A percentile compares a stretch with the other conserved stretches of the same genome.
Conservation (phyloP, 2,888 invertebrate genomes). For the Lacanobia wlatinum region DNA sequence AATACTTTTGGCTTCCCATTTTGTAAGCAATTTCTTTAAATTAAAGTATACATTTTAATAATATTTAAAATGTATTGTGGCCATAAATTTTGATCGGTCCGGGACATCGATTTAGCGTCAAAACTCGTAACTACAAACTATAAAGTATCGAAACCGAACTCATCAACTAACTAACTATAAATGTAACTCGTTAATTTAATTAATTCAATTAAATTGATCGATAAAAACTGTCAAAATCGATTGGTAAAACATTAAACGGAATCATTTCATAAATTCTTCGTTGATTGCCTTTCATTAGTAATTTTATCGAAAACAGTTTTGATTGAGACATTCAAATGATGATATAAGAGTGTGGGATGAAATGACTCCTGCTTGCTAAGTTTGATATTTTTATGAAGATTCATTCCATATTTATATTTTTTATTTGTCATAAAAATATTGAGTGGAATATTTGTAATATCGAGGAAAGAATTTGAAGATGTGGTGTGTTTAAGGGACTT, state of each 20-base stretch:
- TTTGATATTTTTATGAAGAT: constrained; percentile 38
- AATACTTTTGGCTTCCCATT: not conserved
- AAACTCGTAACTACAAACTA: constrained; percentile 47
- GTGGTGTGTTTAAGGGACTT: not conserved
- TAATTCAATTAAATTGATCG: constrained; percentile 60
- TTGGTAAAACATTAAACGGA: constrained; percentile 55
- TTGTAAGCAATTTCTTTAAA: not conserved
- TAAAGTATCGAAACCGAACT: constrained; percentile 36
- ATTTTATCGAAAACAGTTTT: constrained; percentile 57
- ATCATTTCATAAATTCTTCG: constrained; percentile 56
- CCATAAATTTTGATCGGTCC: constrained; percentile 20
- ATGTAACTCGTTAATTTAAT: constrained; percentile 58
- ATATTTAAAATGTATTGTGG: constrained; percentile 8
- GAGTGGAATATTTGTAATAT: constrained; percentile 19
- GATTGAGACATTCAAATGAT: constrained; percentile 51
- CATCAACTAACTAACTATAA: constrained; percentile 46
- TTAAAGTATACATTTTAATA: not conserved
- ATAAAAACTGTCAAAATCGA: constrained; percentile 63
- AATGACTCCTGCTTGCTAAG: constrained; percentile 35
- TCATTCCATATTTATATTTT: constrained; percentile 31
- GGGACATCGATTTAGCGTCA: constrained; percentile 23
- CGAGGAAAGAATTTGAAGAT: not conserved
- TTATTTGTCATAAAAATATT: constrained; percentile 17
- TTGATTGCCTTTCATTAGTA: constrained; percentile 59
- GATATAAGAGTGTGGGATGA: constrained; percentile 43